Evolutionary conservation across 2,797 vertebrate species (phyloP), one percentile per base, ranked within the genome.

Genomic region (Bradypodion ventrale): DNA sequence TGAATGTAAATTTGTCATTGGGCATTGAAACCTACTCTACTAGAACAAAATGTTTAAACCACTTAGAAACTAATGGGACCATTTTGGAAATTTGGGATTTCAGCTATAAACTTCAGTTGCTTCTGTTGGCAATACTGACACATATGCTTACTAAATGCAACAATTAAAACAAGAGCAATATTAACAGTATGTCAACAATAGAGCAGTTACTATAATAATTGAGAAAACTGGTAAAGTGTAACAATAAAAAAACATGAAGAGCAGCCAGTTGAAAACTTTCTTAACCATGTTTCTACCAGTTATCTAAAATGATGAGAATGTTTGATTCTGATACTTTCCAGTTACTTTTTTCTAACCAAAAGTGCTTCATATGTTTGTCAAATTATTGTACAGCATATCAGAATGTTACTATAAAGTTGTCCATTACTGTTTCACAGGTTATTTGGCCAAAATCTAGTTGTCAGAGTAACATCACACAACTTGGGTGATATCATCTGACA

Each of bases 341-440:
- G 23, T 69, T 13, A 59, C 44, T 69, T 56, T 46, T 70, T 77
- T 52, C 52, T 37, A n/a, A 25, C 27, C 25, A 74, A 62, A 60
- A 73, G 2, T 15, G 9, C 13, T 27, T 82, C 37, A 35, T 23
- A 4, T 75, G 81, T 49, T 23, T 49, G 46, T 29, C 49, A 35
- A n/a, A 74, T 49, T 46, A 49, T 76, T 88, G 56, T 85, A 25
- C n/a, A n/a, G n/a, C n/a, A n/a, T 13, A 75, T 66, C 23, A 52
- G 9, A 21, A 27, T 40, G 40, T 72, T 42, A 72, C 52, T 1
- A 37, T 40, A 56, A 59, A 29, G 56, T 4, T 37, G 59, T 49
- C 13, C n/a, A 46, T 74, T 27, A 35, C 5, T 29, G 10, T 52
- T 1, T 72, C 84, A 1, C 35, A 16, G 19, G 13, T 10, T 78